These are phyloP conservation scores for Theonella swinhoei DNA, from an alignment of 37 sponge, comb jelly and placozoan genomes.

Conservation along the genomic window DNA sequence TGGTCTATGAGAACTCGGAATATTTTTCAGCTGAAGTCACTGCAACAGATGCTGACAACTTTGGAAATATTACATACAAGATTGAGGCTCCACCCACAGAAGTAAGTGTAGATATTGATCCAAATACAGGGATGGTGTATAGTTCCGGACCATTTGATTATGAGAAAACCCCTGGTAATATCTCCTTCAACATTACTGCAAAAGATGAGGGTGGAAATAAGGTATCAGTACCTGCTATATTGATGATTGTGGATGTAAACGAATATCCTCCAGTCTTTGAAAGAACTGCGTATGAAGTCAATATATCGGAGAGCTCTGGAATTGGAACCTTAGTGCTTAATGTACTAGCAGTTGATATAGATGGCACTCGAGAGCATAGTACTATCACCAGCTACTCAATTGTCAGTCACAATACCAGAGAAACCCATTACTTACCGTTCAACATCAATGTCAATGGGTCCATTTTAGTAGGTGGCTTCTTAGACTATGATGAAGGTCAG, in stretches of 20 bases:
- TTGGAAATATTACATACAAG: conserved; percentile 42
- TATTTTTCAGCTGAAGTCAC: conserved; percentile 26
- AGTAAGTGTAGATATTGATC: conserved; percentile 35
- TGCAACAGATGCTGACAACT: conserved; percentile 43
- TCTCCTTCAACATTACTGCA: conserved; percentile 23
- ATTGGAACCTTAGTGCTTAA: neutral
- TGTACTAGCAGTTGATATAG: conserved; percentile 43
- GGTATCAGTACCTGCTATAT: neutral
- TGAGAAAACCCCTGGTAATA: conserved; percentile 23
- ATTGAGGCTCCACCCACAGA: conserved; percentile 18
- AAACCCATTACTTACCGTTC: conserved; percentile 28
- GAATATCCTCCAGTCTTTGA: conserved; percentile 55
- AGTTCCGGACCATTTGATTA: conserved; percentile 59
- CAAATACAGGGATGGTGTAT: conserved; percentile 39
- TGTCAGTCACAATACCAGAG: neutral
- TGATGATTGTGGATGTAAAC: conserved; percentile 49
- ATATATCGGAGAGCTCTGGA: conserved; percentile 37
- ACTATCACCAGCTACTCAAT: conserved; percentile 36
- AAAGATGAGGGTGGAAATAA: conserved; percentile 15
- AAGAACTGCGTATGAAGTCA: conserved; percentile 4
- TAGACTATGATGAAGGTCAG: conserved; percentile 41
- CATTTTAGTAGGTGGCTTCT: neutral
- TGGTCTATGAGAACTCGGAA: conserved; percentile 45
- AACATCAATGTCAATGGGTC: conserved; percentile 9
- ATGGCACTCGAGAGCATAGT: conserved; percentile 24